Conservation (phyloP, 1,140 invertebrate species). For the Catajapyx aquilonaris region DNA sequence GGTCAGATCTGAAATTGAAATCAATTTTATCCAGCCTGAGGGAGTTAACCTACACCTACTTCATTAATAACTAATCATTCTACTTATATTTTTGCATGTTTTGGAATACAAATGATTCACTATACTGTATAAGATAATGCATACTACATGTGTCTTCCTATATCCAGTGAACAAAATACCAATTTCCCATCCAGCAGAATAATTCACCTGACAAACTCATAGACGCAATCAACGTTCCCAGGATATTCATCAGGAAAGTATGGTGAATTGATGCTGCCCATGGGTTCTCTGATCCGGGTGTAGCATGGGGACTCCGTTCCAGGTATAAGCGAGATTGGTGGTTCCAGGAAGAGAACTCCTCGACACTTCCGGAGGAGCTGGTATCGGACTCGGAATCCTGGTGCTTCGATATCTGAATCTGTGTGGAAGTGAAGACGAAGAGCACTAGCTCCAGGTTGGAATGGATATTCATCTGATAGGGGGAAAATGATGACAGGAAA, state of each 20-base stretch:
- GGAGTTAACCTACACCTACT: too few species aligned
- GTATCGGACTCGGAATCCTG: slow-evolving; percentile 17
- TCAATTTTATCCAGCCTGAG: too few species aligned
- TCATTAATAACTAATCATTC: too few species aligned
- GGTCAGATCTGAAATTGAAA: slow-evolving; percentile 13
- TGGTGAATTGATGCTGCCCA: slow-evolving; percentile 19
- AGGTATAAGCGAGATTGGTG: slow-evolving; percentile 16
- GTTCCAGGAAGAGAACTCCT: slow-evolving; percentile 16
- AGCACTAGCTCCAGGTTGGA: slow-evolving; percentile 17
- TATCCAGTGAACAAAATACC: too few species aligned
- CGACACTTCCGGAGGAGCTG: slow-evolving; percentile 15
- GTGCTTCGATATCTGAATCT: slow-evolving; percentile 9
- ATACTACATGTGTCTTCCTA: too few species aligned
- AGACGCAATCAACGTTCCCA: slow-evolving; percentile 18
- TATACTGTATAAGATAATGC: too few species aligned
- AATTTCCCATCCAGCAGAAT: too few species aligned
- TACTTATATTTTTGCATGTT: too few species aligned
- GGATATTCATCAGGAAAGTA: slow-evolving; percentile 18
- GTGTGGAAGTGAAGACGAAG: slow-evolving; percentile 17
- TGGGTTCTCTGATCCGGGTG: slow-evolving; percentile 17
- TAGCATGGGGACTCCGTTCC: slow-evolving; percentile 16
- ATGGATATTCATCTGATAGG: slow-evolving; percentile 18
- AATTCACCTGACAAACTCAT: slow-evolving; percentile 20
- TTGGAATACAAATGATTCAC: too few species aligned
- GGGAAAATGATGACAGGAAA: slow-evolving; percentile 3